Evolutionary conservation across 2,797 vertebrate genomes (phyloP).

Genomic region (Oryzias dopingdopingensis): DNA sequence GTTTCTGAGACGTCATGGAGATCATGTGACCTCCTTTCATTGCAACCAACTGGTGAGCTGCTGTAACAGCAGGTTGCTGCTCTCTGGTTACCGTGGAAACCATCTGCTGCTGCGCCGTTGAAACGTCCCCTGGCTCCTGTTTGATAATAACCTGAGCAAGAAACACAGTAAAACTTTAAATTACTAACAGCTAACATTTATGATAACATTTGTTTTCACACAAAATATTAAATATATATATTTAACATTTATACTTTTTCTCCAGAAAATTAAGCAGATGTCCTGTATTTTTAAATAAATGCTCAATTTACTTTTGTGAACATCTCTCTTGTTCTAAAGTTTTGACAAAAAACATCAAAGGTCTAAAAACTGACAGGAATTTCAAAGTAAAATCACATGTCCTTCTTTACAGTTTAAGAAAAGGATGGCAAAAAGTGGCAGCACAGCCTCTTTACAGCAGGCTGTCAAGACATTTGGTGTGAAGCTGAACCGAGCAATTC

Average conservation of each 20-base stretch:
- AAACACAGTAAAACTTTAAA: slow-evolving; percentile 12
- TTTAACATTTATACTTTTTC: not conserved
- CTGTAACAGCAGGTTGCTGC: slow-evolving; percentile 70
- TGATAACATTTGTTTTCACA: not conserved
- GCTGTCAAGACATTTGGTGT: slow-evolving; percentile 29
- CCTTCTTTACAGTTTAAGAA: slow-evolving; percentile 8
- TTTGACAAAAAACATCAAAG: too few relatives aligned
- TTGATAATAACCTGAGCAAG: slow-evolving; percentile 93
- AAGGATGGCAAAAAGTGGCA: slow-evolving; percentile 24
- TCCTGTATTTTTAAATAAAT: too few relatives aligned
- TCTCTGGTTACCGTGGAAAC: slow-evolving; percentile 80
- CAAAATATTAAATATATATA: not conserved
- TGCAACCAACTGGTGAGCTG: slow-evolving; percentile 90
- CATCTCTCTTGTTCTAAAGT: too few relatives aligned
- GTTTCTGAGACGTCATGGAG: slow-evolving; percentile 93
- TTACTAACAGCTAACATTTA: slow-evolving; percentile 1
- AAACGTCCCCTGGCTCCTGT: slow-evolving; percentile 93
- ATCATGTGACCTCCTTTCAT: slow-evolving; percentile 97
- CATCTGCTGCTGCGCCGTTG: slow-evolving; percentile 78
- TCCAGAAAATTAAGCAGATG: not conserved
- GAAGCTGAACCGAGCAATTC: slow-evolving; percentile 41
- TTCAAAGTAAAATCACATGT: slow-evolving; percentile 5
- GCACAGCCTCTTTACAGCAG: slow-evolving; percentile 31
- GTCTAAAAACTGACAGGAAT: not conserved
- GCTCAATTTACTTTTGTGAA: too few relatives aligned